A percentile compares a stretch with the other conserved stretches of the same genome.
These are phyloP conservation scores for Blastobasis lacticolella DNA, from an alignment of 2,888 invertebrate species.

Conservation along the genomic window DNA sequence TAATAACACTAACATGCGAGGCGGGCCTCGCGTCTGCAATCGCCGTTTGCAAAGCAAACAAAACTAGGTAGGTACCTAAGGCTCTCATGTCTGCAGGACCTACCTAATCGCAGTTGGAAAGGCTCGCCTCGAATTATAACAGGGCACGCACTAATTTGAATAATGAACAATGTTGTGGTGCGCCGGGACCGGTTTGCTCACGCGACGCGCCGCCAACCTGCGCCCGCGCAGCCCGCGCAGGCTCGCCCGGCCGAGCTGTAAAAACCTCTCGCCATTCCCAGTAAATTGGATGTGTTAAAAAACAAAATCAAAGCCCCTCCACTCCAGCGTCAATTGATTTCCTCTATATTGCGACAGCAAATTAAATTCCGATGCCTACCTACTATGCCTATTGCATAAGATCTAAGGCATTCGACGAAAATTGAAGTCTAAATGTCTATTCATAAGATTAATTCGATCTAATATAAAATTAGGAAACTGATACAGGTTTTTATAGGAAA, in stretches of 20 bases:
- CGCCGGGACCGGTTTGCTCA: slow-evolving; percentile 51
- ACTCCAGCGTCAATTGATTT: too few relatives aligned
- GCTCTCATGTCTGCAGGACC: slow-evolving; percentile 18
- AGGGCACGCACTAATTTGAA: slow-evolving; percentile 64
- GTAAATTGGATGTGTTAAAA: slow-evolving; percentile 20
- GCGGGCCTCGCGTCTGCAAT: not conserved
- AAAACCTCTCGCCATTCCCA: slow-evolving; percentile 33
- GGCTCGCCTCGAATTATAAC: slow-evolving; percentile 56
- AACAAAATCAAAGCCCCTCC: not conserved
- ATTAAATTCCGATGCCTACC: too few relatives aligned
- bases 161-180: slow-evolving; percentile 64
- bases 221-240: slow-evolving; percentile 26
- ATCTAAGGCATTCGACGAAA: too few relatives aligned
- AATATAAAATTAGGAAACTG: too few relatives aligned
- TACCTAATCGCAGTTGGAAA: slow-evolving; percentile 39
- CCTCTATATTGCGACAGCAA: too few relatives aligned
- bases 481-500: too few relatives aligned
- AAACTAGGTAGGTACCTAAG: slow-evolving; percentile 8
- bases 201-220: slow-evolving; percentile 35
- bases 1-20: not conserved
- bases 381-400: too few relatives aligned
- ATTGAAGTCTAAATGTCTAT: too few relatives aligned
- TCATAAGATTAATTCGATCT: too few relatives aligned
- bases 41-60: not conserved
- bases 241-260: slow-evolving; percentile 41